Evolutionary conservation across 2,888 invertebrate genomes (phyloP), one percentile per base, ranked within the genome.

Genomic region (Cynaeus angustus): DNA sequence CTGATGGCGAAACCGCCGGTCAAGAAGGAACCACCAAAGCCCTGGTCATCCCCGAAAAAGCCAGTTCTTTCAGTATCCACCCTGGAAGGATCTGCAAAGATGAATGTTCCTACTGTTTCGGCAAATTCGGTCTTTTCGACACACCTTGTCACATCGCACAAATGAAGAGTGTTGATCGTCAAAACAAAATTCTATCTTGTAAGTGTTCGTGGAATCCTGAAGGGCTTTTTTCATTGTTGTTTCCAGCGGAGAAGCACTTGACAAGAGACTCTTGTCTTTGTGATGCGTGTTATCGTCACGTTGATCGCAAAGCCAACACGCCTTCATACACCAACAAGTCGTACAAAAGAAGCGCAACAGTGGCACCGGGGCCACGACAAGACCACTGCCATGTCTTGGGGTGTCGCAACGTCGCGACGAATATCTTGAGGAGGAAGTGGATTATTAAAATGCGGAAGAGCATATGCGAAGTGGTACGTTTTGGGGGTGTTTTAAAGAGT

Each of bases 71-170:
- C 84, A 93, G 93, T 79, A 94, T 95, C 78, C 95, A 95, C 85
- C 94, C 94, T 0, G 94, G 91, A 0, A 86, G 94, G 7, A 85
- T 94, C 56, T 95, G 95, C 81, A 91, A 91, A 82, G 94, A 95
- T 85, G 94, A 94, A 78, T 95, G 95, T 81, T 92, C 92, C 80
- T 94, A 94, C 83, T 95, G 95, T 80, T 94, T 94, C 66, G 94
- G 94, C 7, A 95, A 94, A 84, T 95, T 95, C 78, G 95, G 95
- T 0, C 88, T 94, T 0, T 91, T 94, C 73, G 95, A 95, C 80
- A 95, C 95, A 0, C 95, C 95, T 0, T 94, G 94, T 84, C 95
- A 95, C 81, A 91, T 95, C 58, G 95, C 94, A 0, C 94, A 94
- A 85, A 91, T 95, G 83, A 95, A 95, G 77, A 93, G 93, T 59